phyloP scores from a whole-genome alignment of 2,797 vertebrate species.

The Lagorchestes hirsutus region DNA sequence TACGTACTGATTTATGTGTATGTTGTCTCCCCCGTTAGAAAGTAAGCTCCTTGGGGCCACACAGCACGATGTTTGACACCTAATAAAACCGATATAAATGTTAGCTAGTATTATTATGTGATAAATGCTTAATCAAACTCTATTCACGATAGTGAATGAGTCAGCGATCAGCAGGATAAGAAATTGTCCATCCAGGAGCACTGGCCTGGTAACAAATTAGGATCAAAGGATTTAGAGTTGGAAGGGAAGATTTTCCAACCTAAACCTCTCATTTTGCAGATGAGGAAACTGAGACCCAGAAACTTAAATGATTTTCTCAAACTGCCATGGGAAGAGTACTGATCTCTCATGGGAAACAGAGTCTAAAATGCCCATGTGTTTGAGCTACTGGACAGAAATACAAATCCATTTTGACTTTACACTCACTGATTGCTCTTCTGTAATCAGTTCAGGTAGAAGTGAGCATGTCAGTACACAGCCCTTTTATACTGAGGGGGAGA shows the following conservation, averaged over 20 bases:
- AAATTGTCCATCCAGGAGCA: background rate
- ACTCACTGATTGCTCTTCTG: background rate
- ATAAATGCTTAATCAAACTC: background rate
- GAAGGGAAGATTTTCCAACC: background rate
- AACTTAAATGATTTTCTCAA: background rate
- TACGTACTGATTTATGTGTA: background rate
- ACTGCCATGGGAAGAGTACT: background rate
- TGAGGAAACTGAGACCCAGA: background rate
- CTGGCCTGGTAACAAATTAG: background rate
- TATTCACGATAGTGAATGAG: background rate
- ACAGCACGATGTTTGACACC: background rate
- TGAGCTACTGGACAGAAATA: background rate
- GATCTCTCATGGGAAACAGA: background rate
- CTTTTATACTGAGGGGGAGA: background rate
- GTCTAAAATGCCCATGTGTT: background rate
- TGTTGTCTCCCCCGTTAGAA: background rate
- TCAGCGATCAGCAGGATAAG: background rate
- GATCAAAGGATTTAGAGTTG: background rate
- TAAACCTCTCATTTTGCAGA: background rate
- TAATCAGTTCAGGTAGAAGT: background rate
- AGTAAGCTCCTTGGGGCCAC: background rate
- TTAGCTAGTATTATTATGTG: background rate
- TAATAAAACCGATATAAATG: background rate
- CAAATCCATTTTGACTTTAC: background rate
- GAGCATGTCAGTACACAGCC: background rate